These are phyloP conservation scores for Lates japonicus DNA, from an alignment of 2,797 vertebrate genomes.

Conservation along the genomic window DNA sequence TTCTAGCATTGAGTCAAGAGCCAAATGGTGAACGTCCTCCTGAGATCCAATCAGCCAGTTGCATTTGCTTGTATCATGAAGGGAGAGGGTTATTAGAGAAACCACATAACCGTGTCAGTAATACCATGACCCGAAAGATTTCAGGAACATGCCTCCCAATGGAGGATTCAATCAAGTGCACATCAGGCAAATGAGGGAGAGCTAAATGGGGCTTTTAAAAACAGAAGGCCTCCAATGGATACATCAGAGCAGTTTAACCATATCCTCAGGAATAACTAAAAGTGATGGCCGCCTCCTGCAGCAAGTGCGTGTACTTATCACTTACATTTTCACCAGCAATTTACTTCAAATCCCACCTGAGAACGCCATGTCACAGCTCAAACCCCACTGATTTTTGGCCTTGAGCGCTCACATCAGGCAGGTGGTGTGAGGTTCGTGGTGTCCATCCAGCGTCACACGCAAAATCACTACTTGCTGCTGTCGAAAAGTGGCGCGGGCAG, in stretches of 20 bases:
- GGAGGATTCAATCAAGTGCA: conserved; percentile 61
- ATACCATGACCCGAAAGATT: conserved; percentile 66
- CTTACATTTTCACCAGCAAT: conserved; percentile 70
- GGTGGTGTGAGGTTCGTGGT: conserved; percentile 39
- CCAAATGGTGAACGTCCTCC: conserved; percentile 46
- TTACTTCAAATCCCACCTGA: conserved; percentile 68
- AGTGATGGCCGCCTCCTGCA: conserved; percentile 45
- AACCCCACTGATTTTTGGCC: conserved; percentile 52
- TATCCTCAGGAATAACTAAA: conserved; percentile 51
- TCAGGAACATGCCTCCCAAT: conserved; percentile 70
- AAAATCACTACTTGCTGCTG: conserved; percentile 77
- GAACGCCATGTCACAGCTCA: conserved; percentile 46
- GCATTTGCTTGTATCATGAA: conserved; percentile 52
- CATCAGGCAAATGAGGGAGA: conserved; percentile 64
- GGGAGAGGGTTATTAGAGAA: conserved; percentile 72
- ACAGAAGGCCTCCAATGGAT: conserved; percentile 57
- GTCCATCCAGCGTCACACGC: conserved; percentile 76
- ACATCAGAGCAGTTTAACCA: conserved; percentile 70
- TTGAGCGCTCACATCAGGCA: conserved; percentile 43
- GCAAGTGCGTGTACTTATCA: conserved; percentile 69
- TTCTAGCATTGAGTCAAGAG: conserved; percentile 19
- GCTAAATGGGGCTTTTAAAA: conserved; percentile 65
- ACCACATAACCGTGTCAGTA: conserved; percentile 67
- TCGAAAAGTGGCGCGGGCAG: conserved; percentile 64
- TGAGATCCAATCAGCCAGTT: conserved; percentile 59